Conservation (phyloP, 2,888 invertebrate genomes). For the Amblyjoppa proteus region DNA sequence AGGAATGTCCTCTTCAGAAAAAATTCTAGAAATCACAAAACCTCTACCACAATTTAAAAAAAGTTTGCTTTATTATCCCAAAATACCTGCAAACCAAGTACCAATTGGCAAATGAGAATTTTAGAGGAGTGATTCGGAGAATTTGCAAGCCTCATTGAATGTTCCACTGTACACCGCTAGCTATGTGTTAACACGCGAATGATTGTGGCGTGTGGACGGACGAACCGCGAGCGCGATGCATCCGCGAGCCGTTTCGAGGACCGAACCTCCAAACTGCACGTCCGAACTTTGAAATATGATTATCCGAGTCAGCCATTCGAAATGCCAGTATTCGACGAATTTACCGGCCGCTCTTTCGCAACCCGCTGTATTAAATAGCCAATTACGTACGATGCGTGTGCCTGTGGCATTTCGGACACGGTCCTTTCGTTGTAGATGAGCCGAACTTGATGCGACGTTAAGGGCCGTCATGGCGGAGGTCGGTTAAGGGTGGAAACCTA, state of each 20-base stretch:
- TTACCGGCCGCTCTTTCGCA: background rate
- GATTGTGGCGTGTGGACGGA: background rate
- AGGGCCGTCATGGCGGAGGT: conserved; percentile 43
- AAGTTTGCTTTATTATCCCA: too few species aligned
- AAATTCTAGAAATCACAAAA: too few species aligned
- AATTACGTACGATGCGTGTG: conserved; percentile 5
- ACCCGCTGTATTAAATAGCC: background rate
- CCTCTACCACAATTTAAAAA: too few species aligned
- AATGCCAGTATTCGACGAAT: background rate
- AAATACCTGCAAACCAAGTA: background rate
- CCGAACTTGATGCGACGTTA: conserved; percentile 44
- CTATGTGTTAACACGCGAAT: too few species aligned
- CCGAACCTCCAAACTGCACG: background rate
- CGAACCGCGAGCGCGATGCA: background rate
- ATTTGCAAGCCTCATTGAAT: background rate
- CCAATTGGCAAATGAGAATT: background rate
- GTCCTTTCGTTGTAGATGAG: conserved; percentile 42
- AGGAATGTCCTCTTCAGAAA: too few species aligned
- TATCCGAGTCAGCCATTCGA: background rate
- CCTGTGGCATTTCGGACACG: background rate
- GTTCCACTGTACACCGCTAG: background rate
- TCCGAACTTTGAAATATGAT: background rate
- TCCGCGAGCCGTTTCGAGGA: background rate
- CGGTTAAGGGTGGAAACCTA: conserved; percentile 61
- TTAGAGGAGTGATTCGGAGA: background rate